These are phyloP conservation scores for Aleiodes leptofemur DNA, from an alignment of 2,888 invertebrate species.

Conservation along the genomic window DNA sequence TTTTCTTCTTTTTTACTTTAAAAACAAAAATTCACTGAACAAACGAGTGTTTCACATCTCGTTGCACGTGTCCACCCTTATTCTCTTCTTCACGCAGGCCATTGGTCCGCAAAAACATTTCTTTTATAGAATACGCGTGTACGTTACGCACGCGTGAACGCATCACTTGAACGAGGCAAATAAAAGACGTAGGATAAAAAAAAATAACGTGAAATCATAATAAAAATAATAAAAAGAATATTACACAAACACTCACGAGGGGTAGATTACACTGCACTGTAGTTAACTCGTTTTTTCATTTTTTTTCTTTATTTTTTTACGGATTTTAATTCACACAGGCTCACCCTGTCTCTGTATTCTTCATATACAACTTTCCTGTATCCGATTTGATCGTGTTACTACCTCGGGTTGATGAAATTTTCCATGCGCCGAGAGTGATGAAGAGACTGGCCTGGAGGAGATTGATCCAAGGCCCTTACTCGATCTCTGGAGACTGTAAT, in stretches of 20 bases:
- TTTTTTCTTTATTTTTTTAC: background rate
- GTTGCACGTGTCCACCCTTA: conserved; percentile 12
- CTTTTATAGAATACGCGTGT: conserved; percentile 22
- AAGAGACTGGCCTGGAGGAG: conserved; percentile 80
- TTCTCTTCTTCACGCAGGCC: conserved; percentile 14
- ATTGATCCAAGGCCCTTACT: conserved; percentile 82
- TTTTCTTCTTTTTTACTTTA: background rate
- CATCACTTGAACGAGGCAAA: conserved; percentile 3
- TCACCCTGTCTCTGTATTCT: conserved; percentile 48
- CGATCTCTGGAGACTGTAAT: conserved; percentile 85
- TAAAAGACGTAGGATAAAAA: background rate
- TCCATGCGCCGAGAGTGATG: conserved; percentile 87
- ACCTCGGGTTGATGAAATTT: conserved; percentile 85
- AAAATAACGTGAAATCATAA: background rate
- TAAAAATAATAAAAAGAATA: background rate
- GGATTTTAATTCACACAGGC: background rate
- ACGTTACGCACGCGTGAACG: conserved; percentile 26
- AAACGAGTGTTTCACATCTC: conserved; percentile 21
- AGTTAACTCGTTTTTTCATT: background rate
- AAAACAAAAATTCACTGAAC: conserved; percentile 30
- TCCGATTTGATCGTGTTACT: conserved; percentile 90
- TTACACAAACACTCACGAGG: conserved; percentile 19
- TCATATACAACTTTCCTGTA: conserved; percentile 95
- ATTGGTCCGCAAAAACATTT: conserved; percentile 31
- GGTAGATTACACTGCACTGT: conserved; percentile 10